A percentile compares a stretch with the other conserved stretches of the same genome.
Evolutionary conservation across 2,113 vertebrate species (phyloP).

Genomic region (Neopipo cinnamomea): DNA sequence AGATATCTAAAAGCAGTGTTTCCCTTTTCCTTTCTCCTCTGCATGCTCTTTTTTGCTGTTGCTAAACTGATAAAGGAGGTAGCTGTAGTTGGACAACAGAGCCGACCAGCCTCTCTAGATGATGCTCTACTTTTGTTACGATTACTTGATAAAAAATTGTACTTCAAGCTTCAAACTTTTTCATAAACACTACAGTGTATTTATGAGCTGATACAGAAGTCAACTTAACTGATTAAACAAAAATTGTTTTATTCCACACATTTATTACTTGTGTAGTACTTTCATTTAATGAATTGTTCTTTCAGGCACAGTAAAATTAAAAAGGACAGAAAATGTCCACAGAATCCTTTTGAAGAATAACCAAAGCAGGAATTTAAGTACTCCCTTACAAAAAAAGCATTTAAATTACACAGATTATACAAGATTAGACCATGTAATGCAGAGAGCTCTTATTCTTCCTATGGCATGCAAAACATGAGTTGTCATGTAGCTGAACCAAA

Average conservation of each 20-base stretch:
- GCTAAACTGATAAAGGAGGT: background rate
- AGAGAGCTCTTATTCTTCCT: background rate
- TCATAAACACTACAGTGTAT: background rate
- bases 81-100: background rate
- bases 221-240: background rate
- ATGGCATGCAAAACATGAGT: background rate
- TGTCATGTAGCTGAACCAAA: background rate
- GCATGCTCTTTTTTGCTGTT: background rate
- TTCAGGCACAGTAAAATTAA: background rate
- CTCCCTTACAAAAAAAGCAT: background rate
- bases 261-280: background rate
- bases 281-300: background rate
- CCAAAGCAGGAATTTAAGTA: background rate
- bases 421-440: conserved; percentile 16
- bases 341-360: background rate
- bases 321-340: background rate
- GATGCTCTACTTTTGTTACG: background rate
- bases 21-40: background rate
- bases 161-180: background rate
- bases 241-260: background rate
- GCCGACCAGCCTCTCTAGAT: background rate
- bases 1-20: background rate
- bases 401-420: conserved; percentile 42
- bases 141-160: background rate
- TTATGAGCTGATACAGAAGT: background rate